Evolutionary conservation across 2,888 invertebrate species (phyloP).

Genomic region (Rotaria sp.): DNA sequence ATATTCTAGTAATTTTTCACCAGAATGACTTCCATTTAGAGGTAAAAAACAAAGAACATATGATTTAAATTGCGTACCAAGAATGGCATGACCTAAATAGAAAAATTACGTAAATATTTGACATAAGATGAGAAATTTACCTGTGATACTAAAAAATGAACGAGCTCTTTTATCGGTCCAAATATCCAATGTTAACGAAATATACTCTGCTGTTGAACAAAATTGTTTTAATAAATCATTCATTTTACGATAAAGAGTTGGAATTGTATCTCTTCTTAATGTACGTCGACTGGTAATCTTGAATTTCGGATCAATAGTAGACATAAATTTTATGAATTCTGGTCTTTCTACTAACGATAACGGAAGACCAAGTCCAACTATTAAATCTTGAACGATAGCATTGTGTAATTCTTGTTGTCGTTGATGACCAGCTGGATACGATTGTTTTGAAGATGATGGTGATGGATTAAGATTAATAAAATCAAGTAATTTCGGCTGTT

Average conservation of each 20-base stretch:
- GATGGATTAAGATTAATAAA: neutral
- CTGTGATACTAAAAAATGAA: neutral
- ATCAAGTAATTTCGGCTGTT: neutral
- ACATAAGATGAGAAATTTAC: neutral
- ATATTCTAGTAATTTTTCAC: too few relatives aligned
- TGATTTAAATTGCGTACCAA: too few relatives aligned
- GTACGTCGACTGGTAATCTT: neutral
- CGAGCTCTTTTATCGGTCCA: neutral
- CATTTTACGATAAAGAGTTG: neutral
- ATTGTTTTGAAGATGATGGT: neutral
- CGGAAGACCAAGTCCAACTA: neutral
- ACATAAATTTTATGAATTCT: neutral
- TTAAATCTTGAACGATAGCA: neutral
- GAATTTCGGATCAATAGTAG: neutral
- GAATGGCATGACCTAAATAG: neutral
- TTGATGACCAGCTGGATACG: neutral
- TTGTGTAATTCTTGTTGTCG: neutral
- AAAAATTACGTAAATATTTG: neutral
- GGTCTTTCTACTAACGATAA: slow-evolving; percentile 29
- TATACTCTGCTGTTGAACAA: neutral
- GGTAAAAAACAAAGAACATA: too few relatives aligned
- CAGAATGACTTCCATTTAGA: too few relatives aligned
- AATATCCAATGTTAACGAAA: neutral
- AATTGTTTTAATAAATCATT: neutral
- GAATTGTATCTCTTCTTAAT: neutral